Conservation (phyloP, 2,113 vertebrate genomes). For the Ceyx margarethae region DNA sequence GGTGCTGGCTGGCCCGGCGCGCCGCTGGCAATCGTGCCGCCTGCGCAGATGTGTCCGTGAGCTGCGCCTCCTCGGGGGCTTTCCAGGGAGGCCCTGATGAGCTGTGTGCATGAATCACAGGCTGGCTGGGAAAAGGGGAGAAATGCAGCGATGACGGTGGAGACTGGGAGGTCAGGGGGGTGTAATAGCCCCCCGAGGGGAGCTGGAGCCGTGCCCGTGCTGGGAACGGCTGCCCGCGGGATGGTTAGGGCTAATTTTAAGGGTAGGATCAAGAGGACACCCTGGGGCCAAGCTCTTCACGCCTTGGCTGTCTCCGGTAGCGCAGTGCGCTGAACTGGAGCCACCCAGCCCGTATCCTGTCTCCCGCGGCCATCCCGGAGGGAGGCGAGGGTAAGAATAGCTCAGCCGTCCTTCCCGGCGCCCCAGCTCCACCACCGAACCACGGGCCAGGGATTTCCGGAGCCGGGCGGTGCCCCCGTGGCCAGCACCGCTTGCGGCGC, state of each 20-base stretch:
- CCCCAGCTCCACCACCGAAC: neutral
- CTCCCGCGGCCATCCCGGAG: neutral
- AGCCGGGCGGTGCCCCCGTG: neutral
- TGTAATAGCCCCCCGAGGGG: neutral
- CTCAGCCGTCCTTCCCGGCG: neutral
- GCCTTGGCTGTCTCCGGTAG: neutral
- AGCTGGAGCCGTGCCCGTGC: neutral
- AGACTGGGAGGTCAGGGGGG: neutral
- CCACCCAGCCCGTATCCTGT: neutral
- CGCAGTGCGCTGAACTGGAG: fast-evolving
- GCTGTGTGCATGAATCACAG: neutral
- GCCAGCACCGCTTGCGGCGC: neutral
- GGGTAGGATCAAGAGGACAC: neutral
- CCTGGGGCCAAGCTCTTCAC: neutral
- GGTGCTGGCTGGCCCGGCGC: neutral
- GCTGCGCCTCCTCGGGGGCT: constrained; percentile 3
- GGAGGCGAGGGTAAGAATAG: constrained; percentile 10
- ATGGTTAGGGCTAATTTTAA: fast-evolving
- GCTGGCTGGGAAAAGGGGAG: neutral
- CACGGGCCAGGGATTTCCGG: neutral
- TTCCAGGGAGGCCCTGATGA: constrained; percentile 6
- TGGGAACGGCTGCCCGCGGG: neutral
- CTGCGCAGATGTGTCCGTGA: neutral
- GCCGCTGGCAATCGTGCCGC: neutral
- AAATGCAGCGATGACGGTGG: fast-evolving